Percentiles rank a stretch among this genome's conserved stretches.
Evolutionary conservation across 2,797 vertebrate genomes (phyloP).

Genomic region (Martes flavigula): DNA sequence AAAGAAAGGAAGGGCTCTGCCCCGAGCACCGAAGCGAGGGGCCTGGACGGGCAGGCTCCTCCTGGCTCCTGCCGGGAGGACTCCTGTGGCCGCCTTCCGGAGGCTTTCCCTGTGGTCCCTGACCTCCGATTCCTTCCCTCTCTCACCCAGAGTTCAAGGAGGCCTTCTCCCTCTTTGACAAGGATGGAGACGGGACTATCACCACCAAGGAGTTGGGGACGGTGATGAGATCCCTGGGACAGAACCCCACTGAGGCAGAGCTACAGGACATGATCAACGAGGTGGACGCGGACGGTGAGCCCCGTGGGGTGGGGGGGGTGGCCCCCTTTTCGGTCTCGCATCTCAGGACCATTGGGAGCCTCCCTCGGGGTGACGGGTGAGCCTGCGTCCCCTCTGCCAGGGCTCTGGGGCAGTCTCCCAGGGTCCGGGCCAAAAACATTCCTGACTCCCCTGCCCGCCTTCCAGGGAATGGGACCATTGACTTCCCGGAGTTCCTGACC

Average conservation of each 20-base stretch:
- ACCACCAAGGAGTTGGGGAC: slow-evolving; percentile 94
- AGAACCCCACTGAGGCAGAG: slow-evolving; percentile 94
- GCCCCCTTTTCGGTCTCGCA: no score
- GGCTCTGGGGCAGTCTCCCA: neutral
- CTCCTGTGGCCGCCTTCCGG: neutral
- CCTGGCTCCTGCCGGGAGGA: neutral
- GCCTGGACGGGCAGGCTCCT: neutral
- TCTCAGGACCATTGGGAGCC: fast-evolving
- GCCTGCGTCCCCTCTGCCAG: neutral
- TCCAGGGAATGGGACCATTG: slow-evolving; percentile 93
- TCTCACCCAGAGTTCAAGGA: slow-evolving; percentile 91
- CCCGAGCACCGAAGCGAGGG: fast-evolving
- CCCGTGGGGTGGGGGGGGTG: fast-evolving
- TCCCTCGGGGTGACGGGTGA: fast-evolving
- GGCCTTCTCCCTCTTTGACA: slow-evolving; percentile 95
- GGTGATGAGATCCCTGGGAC: slow-evolving; percentile 94
- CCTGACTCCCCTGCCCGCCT: neutral
- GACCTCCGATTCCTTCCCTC: neutral
- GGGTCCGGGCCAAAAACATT: neutral
- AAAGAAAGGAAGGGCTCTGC: neutral
- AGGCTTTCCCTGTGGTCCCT: neutral
- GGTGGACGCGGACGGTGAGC: slow-evolving; percentile 93
- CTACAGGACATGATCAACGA: slow-evolving; percentile 96
- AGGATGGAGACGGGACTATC: slow-evolving; percentile 94
- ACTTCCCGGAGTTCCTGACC: slow-evolving; percentile 94